Conservation (phyloP, 2,888 invertebrate species). For the Leucania comma region DNA sequence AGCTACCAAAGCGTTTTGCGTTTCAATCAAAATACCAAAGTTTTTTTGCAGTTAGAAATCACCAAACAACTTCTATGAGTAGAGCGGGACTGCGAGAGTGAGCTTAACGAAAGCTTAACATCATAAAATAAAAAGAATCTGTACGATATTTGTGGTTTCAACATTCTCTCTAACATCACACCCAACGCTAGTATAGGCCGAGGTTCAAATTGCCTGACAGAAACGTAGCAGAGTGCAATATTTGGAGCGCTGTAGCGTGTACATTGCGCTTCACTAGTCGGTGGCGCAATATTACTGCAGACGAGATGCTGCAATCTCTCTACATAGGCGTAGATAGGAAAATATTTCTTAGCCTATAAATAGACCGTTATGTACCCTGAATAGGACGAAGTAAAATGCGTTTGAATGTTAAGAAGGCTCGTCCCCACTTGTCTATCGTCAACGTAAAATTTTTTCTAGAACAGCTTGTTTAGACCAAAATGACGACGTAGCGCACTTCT, state of each 20-base stretch:
- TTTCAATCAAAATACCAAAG: too few species aligned
- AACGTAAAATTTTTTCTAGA: too few species aligned
- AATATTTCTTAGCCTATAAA: background rate
- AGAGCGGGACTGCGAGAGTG: too few species aligned
- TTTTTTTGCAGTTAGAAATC: too few species aligned
- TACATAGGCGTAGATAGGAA: background rate
- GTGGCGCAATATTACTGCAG: slow-evolving; percentile 25
- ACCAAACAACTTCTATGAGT: too few species aligned
- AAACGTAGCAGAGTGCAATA: slow-evolving; percentile 25
- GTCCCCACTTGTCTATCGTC: too few species aligned
- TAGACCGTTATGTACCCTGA: background rate
- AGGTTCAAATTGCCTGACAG: slow-evolving; percentile 10
- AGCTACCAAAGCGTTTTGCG: too few species aligned
- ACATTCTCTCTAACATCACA: background rate
- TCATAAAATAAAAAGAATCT: background rate
- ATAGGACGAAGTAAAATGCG: background rate
- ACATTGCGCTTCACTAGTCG: slow-evolving; percentile 22
- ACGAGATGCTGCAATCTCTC: background rate
- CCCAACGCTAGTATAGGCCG: background rate
- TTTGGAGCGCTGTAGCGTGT: slow-evolving; percentile 15
- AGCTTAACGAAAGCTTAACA: too few species aligned
- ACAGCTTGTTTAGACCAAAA: too few species aligned
- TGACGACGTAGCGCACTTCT: too few species aligned
- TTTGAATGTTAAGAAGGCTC: too few species aligned
- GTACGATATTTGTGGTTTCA: background rate